A percentile compares a stretch with the other conserved stretches of the same genome.
Evolutionary conservation across 2,888 invertebrate genomes (phyloP).

Genomic region (Caenorhabditis sp.): DNA sequence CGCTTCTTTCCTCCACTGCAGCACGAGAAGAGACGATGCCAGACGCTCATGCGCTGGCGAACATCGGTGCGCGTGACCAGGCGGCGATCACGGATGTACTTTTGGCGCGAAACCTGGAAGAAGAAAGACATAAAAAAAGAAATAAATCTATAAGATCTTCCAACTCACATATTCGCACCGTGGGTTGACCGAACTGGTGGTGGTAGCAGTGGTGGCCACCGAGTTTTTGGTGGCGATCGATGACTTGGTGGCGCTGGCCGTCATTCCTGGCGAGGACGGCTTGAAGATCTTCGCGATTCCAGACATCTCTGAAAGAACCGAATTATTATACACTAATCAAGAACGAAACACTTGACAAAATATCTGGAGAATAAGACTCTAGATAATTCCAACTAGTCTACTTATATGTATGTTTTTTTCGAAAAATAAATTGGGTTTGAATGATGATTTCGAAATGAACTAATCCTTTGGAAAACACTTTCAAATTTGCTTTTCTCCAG

Average conservation of each 20-base stretch:
- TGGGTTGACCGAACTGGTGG: constrained; percentile 37
- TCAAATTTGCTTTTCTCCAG: too few relatives aligned
- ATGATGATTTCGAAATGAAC: background rate
- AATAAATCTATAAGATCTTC: background rate
- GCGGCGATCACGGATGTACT: constrained; percentile 33
- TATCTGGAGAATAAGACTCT: background rate
- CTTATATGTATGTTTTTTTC: background rate
- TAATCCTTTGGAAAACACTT: background rate
- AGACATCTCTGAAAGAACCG: constrained; percentile 8
- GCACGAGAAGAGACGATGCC: constrained; percentile 37
- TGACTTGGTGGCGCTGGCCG: background rate
- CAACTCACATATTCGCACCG: constrained; percentile 28
- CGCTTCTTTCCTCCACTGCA: constrained; percentile 18
- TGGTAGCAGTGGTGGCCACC: background rate
- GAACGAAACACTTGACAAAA: background rate
- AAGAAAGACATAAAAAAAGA: background rate
- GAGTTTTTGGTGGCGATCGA: constrained; percentile 10
- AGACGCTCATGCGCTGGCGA: constrained; percentile 45
- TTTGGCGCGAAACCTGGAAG: constrained; percentile 40
- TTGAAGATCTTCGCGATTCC: constrained; percentile 27
- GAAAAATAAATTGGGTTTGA: background rate
- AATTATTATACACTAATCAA: background rate
- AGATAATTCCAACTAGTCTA: background rate
- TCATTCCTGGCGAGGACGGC: background rate
- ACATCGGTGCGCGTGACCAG: constrained; percentile 48